phyloP scores from a whole-genome alignment of 2,113 vertebrate genomes.

The Pseudorasbora parva region DNA sequence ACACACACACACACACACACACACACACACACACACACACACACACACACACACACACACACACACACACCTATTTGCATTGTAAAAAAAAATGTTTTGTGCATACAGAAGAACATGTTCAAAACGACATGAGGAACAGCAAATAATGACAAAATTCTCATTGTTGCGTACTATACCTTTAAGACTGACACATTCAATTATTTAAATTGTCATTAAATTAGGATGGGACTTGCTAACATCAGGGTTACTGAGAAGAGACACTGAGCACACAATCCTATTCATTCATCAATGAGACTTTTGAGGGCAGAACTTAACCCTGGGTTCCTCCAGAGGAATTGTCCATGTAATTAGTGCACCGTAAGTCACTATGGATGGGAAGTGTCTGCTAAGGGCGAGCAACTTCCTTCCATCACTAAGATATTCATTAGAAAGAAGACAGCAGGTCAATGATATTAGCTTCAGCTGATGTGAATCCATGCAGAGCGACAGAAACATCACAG shows the following conservation, averaged over 20 bases:
- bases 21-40: no score
- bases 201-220: background rate
- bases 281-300: constrained; percentile 7
- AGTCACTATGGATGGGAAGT: constrained; percentile 11
- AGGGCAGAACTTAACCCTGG: constrained; percentile 18
- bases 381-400: background rate
- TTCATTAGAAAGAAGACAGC: constrained; percentile 16
- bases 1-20: no score
- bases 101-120: no score
- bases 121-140: no score
- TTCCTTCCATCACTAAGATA: constrained; percentile 25
- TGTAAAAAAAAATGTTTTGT: no score
- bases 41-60: no score
- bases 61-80: no score
- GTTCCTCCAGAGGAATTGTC: constrained; percentile 16
- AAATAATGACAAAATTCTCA: no score
- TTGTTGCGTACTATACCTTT: no score
- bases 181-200: background rate
- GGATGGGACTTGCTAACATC: background rate
- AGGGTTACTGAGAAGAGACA: background rate
- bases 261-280: background rate
- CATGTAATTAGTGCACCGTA: background rate
- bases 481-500: background rate
- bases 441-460: constrained; percentile 18
- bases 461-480: background rate